A percentile compares a stretch with the other conserved stretches of the same genome.
phyloP scores from a whole-genome alignment of 1,140 invertebrate genomes.

The Drosophila mauritiana region DNA sequence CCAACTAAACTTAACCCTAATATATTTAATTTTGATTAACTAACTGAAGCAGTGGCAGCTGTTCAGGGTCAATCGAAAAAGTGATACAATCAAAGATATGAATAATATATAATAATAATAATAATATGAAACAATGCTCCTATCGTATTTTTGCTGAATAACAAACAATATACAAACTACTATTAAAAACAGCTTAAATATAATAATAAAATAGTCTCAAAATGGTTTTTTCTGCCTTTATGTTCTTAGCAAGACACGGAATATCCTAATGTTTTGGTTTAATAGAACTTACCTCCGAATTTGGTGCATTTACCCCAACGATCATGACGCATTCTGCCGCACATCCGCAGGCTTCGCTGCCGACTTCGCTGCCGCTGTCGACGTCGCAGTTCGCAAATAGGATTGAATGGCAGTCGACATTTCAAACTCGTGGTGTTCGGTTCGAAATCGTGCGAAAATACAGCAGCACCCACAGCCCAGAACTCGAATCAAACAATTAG shows the following conservation, averaged over 20 bases:
- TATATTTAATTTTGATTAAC: background rate
- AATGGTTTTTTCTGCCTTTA: no score
- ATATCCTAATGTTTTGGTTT: no score
- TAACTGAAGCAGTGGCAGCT: no score
- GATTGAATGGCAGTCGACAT: slow-evolving; percentile 55
- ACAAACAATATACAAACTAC: no score
- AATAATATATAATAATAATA: no score
- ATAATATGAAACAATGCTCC: no score
- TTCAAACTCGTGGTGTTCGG: slow-evolving; percentile 59
- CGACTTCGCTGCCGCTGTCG: slow-evolving; percentile 6
- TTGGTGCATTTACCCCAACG: background rate
- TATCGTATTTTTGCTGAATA: no score
- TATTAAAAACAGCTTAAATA: no score
- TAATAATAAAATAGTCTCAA: no score
- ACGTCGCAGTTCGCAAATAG: slow-evolving; percentile 7
- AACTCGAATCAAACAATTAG: slow-evolving; percentile 15
- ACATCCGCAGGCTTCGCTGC: slow-evolving; percentile 15
- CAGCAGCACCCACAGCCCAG: background rate
- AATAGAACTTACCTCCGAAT: background rate
- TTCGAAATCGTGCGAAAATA: slow-evolving; percentile 44
- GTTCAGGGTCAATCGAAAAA: no score
- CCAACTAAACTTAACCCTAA: background rate
- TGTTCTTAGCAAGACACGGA: no score
- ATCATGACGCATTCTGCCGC: slow-evolving; percentile 22
- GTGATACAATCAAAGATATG: no score